A percentile compares a stretch with the other conserved stretches of the same genome.
phyloP scores from a whole-genome alignment of 2,888 invertebrate genomes.

The Alloscopus bannaensis region DNA sequence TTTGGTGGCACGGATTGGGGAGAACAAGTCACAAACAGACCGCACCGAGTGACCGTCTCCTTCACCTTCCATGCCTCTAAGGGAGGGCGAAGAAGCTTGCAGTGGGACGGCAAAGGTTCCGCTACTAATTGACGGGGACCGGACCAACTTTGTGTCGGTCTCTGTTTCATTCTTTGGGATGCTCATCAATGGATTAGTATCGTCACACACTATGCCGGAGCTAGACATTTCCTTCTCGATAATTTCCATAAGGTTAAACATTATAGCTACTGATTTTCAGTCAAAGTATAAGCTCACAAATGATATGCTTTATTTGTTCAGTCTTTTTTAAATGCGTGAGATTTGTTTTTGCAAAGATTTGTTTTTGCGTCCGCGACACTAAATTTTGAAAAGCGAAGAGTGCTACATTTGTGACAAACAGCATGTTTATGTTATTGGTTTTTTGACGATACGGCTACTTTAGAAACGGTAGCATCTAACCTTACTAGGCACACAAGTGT shows the following conservation, averaged over 20 bases:
- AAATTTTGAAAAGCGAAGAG: too few species aligned
- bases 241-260: constrained; percentile 3
- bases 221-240: background rate
- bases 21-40: constrained; percentile 8
- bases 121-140: background rate
- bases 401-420: too few species aligned
- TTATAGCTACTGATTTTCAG: background rate
- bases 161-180: background rate
- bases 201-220: background rate
- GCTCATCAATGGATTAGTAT: background rate
- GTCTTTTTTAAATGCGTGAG: too few species aligned
- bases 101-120: constrained; percentile 28
- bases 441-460: too few species aligned
- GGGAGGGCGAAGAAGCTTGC: constrained; percentile 26
- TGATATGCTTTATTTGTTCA: too few species aligned
- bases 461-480: too few species aligned
- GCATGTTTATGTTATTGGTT: too few species aligned
- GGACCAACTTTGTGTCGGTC: background rate
- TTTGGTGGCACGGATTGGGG: constrained; percentile 40
- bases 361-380: too few species aligned
- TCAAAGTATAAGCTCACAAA: too few species aligned
- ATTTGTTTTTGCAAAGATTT: too few species aligned
- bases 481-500: too few species aligned
- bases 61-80: constrained; percentile 10
- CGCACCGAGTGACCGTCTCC: constrained; percentile 31